A percentile compares a stretch with the other conserved stretches of the same genome.
These are phyloP conservation scores for Python bivittatus DNA, from an alignment of 2,113 vertebrate species.

Conservation along the genomic window DNA sequence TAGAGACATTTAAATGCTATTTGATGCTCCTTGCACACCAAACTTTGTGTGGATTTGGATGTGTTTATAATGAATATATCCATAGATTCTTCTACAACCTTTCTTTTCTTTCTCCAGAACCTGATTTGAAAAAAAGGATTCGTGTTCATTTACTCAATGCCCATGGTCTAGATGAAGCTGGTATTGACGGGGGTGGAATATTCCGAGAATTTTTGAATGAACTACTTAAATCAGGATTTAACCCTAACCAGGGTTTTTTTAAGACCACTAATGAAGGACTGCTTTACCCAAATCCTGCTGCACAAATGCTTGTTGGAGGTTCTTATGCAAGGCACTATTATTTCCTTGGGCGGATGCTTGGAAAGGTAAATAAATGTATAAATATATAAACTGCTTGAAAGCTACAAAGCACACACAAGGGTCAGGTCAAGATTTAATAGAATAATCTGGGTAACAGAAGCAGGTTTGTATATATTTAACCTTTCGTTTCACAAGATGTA, in stretches of 20 bases:
- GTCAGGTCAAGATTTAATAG: not conserved
- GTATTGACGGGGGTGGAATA: conserved; percentile 96
- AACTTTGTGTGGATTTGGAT: not conserved
- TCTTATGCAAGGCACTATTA: conserved; percentile 95
- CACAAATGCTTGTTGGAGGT: conserved; percentile 92
- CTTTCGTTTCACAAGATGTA: not conserved
- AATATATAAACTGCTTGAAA: not conserved
- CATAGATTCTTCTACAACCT: not conserved
- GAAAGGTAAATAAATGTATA: conserved; percentile 83
- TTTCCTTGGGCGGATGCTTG: conserved; percentile 95
- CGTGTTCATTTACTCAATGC: conserved; percentile 95
- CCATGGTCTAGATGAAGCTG: conserved; percentile 95
- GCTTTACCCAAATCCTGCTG: conserved; percentile 92
- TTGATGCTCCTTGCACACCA: not conserved
- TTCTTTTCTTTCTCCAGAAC: conserved; percentile 75
- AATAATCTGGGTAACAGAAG: not conserved
- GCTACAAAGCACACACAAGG: not conserved
- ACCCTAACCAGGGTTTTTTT: conserved; percentile 97
- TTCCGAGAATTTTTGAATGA: conserved; percentile 98
- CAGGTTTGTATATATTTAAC: not conserved
- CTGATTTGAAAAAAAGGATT: conserved; percentile 93
- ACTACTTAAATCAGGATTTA: conserved; percentile 95
- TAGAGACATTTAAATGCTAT: not conserved
- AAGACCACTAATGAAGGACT: conserved; percentile 96
- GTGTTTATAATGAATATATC: not conserved